Evolutionary conservation across 2,113 vertebrate genomes (phyloP).

Genomic region (Sterna hirundo): DNA sequence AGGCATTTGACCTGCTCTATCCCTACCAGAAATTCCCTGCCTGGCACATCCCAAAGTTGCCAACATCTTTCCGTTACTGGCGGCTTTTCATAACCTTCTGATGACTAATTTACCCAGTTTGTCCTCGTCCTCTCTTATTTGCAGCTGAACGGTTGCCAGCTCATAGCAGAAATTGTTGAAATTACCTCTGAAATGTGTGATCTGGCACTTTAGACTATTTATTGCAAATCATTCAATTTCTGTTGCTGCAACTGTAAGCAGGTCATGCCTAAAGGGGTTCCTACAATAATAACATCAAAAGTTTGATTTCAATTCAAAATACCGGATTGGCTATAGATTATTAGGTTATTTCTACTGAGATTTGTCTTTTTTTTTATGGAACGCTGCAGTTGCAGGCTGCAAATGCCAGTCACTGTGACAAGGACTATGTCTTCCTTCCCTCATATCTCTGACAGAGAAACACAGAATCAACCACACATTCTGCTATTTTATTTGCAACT

Average conservation of each 20-base stretch:
- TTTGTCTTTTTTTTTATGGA: neutral
- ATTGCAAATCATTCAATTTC: neutral
- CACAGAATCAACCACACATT: neutral
- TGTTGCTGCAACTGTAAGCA: neutral
- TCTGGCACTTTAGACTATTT: neutral
- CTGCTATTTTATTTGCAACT: neutral
- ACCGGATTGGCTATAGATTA: neutral
- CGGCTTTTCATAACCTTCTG: neutral
- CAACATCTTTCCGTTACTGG: neutral
- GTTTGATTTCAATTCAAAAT: neutral
- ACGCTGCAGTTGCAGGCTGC: neutral
- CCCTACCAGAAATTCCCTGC: neutral
- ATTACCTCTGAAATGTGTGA: neutral
- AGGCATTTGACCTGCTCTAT: neutral
- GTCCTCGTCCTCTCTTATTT: neutral
- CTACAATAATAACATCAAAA: neutral
- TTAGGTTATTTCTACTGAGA: constrained; percentile 4
- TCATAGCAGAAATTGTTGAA: neutral
- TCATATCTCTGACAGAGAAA: neutral
- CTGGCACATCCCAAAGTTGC: neutral
- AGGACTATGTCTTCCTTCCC: neutral
- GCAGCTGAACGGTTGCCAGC: neutral
- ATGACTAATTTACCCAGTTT: neutral
- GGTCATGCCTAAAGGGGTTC: neutral
- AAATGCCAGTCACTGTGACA: neutral